phyloP scores from a whole-genome alignment of 2,888 invertebrate species.

The Mesorhabditis spiculigera region DNA sequence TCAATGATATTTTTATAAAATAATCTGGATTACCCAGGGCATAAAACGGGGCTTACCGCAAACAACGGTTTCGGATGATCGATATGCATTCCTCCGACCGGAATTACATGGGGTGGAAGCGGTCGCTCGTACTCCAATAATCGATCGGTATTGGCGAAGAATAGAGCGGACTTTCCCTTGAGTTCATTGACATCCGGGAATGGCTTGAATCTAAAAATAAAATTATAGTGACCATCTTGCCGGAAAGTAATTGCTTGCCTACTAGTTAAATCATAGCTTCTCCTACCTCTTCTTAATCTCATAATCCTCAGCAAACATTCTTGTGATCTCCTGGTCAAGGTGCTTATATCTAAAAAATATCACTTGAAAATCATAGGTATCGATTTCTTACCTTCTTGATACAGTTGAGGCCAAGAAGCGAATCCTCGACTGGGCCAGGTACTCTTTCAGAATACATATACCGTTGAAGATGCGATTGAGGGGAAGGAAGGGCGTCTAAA shows the following conservation, averaged over 20 bases:
- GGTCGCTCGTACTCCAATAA: conserved; percentile 59
- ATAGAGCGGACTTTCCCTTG: conserved; percentile 43
- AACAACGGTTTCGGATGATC: conserved; percentile 59
- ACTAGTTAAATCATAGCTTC: no score
- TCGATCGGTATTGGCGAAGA: conserved; percentile 60
- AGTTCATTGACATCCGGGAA: conserved; percentile 42
- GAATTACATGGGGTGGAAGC: conserved; percentile 59
- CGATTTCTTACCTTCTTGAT: conserved; percentile 24
- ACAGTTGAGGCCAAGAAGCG: conserved; percentile 30
- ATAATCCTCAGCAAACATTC: conserved; percentile 50
- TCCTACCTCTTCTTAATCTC: conserved; percentile 53
- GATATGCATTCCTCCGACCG: conserved; percentile 61
- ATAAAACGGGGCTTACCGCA: conserved; percentile 39
- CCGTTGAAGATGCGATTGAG: conserved; percentile 26
- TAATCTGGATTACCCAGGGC: no score
- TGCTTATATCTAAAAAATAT: conserved; percentile 25
- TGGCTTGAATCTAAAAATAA: conserved; percentile 24
- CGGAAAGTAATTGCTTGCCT: no score
- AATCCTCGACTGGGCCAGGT: conserved; percentile 39
- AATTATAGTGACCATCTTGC: no score
- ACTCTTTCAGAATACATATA: conserved; percentile 38
- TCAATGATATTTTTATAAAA: no score
- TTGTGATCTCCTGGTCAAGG: conserved; percentile 49
- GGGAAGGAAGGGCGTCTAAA: conserved; percentile 3
- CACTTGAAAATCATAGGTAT: no score